Conservation (phyloP, 2,797 vertebrate genomes). For the Coreius guichenoti region DNA sequence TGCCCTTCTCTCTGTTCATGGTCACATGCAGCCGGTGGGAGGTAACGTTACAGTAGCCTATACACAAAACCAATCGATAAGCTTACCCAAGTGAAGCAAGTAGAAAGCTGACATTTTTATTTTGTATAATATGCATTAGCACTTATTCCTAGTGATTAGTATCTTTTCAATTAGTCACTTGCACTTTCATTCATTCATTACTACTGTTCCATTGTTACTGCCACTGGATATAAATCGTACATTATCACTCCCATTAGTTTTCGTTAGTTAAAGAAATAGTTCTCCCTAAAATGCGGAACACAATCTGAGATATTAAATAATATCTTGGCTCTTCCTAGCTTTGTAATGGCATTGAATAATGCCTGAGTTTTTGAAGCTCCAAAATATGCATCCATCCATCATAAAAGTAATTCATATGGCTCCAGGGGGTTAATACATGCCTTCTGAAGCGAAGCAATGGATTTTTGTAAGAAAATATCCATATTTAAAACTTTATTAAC, state of each 20-base stretch:
- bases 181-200: not conserved
- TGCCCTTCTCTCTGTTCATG: conserved; percentile 90
- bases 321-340: not conserved
- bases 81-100: not conserved
- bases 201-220: not conserved
- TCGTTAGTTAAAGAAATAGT: not conserved
- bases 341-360: not conserved
- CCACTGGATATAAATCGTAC: not conserved
- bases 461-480: not conserved
- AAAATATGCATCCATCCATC: not conserved
- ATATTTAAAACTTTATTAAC: not conserved
- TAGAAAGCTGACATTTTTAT: not conserved
- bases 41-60: conserved; percentile 75
- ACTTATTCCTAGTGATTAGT: not conserved
- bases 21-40: conserved; percentile 93
- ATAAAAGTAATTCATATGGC: not conserved
- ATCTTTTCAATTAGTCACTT: not conserved
- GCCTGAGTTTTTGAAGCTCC: not conserved
- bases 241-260: not conserved
- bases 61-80: not conserved
- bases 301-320: too few species aligned
- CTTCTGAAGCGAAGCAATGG: not conserved
- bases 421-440: not conserved
- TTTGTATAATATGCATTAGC: not conserved
- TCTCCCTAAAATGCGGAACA: not conserved